Evolutionary conservation across 2,797 vertebrate genomes (phyloP).

Genomic region (Euthynnus affinis): DNA sequence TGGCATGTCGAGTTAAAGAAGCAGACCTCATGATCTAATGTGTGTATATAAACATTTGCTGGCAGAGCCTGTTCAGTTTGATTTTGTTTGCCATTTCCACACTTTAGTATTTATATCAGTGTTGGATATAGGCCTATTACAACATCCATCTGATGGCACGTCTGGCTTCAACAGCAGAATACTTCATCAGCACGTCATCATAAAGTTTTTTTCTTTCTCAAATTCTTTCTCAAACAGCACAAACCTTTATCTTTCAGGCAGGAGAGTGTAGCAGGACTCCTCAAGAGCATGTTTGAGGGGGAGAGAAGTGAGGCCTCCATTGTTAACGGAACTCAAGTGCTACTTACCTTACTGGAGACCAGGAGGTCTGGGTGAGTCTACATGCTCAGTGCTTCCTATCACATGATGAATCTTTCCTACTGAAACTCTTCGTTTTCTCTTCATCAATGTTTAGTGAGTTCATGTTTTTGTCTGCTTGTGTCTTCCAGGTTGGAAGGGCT

Average conservation of each 20-base stretch:
- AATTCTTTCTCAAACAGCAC: not conserved
- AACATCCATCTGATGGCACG: too few species aligned
- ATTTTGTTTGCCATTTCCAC: not conserved
- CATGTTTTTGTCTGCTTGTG: constrained; percentile 25
- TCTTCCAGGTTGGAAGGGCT: constrained; percentile 92
- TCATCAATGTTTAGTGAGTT: not conserved
- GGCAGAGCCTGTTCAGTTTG: constrained; percentile 24
- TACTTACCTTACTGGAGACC: constrained; percentile 95
- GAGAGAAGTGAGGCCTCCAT: constrained; percentile 92
- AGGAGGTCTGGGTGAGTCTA: constrained; percentile 92
- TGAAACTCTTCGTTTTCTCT: too few species aligned
- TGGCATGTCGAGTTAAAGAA: not conserved
- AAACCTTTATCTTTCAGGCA: constrained; percentile 83
- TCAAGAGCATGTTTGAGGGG: constrained; percentile 96
- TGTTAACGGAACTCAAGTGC: constrained; percentile 95
- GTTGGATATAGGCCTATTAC: too few species aligned
- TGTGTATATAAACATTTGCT: not conserved
- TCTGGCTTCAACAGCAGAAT: not conserved
- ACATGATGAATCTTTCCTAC: too few species aligned
- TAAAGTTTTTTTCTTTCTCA: not conserved
- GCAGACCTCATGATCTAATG: not conserved
- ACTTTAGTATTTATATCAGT: not conserved
- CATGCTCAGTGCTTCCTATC: not conserved
- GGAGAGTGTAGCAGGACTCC: constrained; percentile 93
- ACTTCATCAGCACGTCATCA: not conserved